A percentile compares a stretch with the other conserved stretches of the same genome.
Evolutionary conservation across 2,113 vertebrate genomes (phyloP).

Genomic region (Pygoscelis adeliae): DNA sequence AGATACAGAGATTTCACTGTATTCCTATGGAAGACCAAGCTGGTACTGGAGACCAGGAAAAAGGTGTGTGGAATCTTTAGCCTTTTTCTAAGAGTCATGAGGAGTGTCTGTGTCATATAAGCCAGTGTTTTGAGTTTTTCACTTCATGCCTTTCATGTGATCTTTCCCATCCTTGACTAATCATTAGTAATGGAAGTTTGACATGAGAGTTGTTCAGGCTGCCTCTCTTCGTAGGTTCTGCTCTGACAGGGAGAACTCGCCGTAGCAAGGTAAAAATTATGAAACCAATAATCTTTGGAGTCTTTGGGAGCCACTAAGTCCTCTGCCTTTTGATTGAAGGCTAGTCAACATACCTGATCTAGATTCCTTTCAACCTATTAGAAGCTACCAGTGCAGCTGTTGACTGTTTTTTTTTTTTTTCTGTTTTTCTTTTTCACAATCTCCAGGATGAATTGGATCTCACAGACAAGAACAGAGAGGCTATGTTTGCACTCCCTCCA

Average conservation of each 20-base stretch:
- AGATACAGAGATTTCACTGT: neutral
- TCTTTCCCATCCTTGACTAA: neutral
- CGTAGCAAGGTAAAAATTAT: neutral
- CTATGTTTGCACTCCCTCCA: conserved; percentile 93
- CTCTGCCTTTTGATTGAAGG: neutral
- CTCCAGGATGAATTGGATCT: conserved; percentile 95
- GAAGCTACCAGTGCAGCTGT: neutral
- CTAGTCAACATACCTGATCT: neutral
- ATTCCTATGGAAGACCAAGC: neutral
- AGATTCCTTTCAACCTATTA: neutral
- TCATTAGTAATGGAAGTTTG: neutral
- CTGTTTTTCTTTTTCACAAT: neutral
- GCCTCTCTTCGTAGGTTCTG: neutral
- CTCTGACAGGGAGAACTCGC: neutral
- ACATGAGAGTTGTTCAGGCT: neutral
- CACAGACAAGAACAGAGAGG: conserved; percentile 96
- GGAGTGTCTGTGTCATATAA: neutral
- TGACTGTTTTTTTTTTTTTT: neutral
- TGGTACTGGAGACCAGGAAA: neutral
- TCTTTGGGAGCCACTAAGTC: neutral
- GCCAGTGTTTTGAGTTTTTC: neutral
- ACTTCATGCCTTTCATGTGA: neutral
- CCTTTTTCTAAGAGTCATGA: neutral
- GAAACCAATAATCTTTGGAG: neutral
- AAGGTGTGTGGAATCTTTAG: neutral